Evolutionary conservation across 1,140 invertebrate genomes (phyloP).

Genomic region (Leptopilina boulardi): DNA sequence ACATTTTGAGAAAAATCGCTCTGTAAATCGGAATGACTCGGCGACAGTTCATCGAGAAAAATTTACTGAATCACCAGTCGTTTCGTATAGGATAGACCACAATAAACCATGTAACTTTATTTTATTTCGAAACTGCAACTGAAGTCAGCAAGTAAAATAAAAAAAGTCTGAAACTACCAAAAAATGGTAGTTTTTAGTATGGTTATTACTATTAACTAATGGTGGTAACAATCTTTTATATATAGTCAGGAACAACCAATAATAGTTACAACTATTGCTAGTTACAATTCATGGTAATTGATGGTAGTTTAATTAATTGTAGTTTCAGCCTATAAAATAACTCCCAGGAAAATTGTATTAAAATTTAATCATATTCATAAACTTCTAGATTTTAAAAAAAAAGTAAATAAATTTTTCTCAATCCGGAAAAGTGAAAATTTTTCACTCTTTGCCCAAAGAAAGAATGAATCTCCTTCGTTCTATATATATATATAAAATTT

Average conservation of each 20-base stretch:
- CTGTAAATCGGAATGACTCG: background rate
- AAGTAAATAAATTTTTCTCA: background rate
- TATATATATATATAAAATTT: no score
- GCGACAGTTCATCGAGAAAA: constrained; percentile 19
- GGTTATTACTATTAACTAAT: no score
- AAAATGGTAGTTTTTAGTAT: no score
- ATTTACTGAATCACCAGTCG: constrained; percentile 8
- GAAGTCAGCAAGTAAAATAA: background rate
- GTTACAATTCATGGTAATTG: no score
- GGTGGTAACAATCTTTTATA: no score
- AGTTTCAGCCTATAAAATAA: no score
- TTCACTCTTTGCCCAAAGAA: background rate
- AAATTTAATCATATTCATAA: no score
- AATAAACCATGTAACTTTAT: background rate
- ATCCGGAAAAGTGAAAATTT: background rate
- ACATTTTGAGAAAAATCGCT: constrained; percentile 12
- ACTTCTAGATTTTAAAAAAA: no score
- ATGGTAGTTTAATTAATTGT: no score
- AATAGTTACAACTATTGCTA: no score
- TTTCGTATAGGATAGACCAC: background rate
- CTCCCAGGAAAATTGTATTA: no score
- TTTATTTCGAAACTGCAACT: background rate
- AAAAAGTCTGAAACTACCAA: background rate
- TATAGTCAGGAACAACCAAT: no score
- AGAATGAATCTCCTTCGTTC: background rate